A percentile compares a stretch with the other conserved stretches of the same genome.
phyloP scores from a whole-genome alignment of 2,113 vertebrate genomes.

The Engraulis encrasicolus region DNA sequence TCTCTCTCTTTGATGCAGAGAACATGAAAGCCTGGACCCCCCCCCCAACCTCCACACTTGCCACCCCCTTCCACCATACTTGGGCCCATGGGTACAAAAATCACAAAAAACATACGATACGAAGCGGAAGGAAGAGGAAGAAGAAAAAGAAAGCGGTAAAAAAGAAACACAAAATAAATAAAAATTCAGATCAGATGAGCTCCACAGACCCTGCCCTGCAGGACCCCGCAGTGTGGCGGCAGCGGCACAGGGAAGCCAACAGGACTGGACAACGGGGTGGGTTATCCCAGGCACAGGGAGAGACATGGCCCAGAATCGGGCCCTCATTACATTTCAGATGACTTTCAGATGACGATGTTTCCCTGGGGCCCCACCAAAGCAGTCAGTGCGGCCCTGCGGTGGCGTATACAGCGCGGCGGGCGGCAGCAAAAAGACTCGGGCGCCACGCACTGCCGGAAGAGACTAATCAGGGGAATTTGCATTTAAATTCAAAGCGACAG shows the following conservation, averaged over 20 bases:
- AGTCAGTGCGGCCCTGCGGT: no score
- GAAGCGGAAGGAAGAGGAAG: no score
- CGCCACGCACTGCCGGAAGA: constrained; percentile 51
- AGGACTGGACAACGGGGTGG: no score
- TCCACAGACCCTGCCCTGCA: constrained; percentile 48
- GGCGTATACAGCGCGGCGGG: no score
- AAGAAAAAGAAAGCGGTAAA: not conserved
- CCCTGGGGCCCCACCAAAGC: no score
- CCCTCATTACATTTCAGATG: no score
- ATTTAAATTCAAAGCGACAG: constrained; percentile 81
- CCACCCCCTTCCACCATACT: not conserved
- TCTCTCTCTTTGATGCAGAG: constrained; percentile 53
- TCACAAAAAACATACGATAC: not conserved
- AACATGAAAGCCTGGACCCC: constrained; percentile 63
- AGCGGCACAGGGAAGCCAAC: no score
- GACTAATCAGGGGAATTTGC: constrained; percentile 76
- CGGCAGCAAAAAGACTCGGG: constrained; percentile 27
- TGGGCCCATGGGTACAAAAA: constrained; percentile 42
- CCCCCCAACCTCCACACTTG: not conserved
- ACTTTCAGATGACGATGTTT: no score
- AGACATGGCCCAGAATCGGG: no score
- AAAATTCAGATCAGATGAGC: constrained; percentile 59
- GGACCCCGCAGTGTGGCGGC: constrained; percentile 51
- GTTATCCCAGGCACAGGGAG: no score
- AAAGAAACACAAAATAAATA: constrained; percentile 26